These are phyloP conservation scores for Ganaspis sp. DNA, from an alignment of 1,140 invertebrate species.

Conservation along the genomic window DNA sequence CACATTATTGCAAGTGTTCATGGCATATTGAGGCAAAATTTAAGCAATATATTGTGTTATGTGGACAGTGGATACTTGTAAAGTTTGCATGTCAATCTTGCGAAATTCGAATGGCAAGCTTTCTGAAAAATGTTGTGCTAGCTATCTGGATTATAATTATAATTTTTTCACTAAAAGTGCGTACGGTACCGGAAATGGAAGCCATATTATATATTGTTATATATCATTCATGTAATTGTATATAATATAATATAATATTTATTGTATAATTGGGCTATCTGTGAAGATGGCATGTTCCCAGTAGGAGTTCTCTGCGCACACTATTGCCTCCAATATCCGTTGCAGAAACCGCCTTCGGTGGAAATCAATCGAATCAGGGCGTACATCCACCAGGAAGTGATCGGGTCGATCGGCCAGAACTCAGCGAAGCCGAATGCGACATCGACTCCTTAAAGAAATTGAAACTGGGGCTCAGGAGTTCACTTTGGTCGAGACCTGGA, in stretches of 20 bases:
- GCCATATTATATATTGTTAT: too few relatives aligned
- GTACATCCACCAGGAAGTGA: constrained; percentile 57
- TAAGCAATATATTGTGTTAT: too few relatives aligned
- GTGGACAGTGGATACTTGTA: too few relatives aligned
- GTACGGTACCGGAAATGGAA: too few relatives aligned
- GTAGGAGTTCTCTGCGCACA: constrained; percentile 79
- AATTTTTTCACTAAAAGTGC: too few relatives aligned
- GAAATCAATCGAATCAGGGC: constrained; percentile 63
- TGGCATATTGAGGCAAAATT: too few relatives aligned
- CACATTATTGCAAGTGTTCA: too few relatives aligned
- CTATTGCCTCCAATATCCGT: constrained; percentile 80
- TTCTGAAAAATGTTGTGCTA: too few relatives aligned
- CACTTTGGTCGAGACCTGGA: constrained; percentile 84
- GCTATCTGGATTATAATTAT: too few relatives aligned
- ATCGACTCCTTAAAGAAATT: constrained; percentile 86
- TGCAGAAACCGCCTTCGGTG: constrained; percentile 79
- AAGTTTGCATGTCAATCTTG: too few relatives aligned
- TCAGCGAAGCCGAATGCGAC: constrained; percentile 84
- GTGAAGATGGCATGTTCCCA: constrained; percentile 79
- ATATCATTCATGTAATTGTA: background rate
- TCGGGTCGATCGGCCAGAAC: constrained; percentile 76
- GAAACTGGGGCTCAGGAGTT: constrained; percentile 82
- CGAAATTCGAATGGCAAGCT: too few relatives aligned
- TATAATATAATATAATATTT: background rate
- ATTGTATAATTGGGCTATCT: constrained; percentile 35